Percentiles rank a stretch among this genome's conserved stretches.
These are phyloP conservation scores for Menidia menidia DNA, from an alignment of 2,797 vertebrate genomes.

Conservation along the genomic window DNA sequence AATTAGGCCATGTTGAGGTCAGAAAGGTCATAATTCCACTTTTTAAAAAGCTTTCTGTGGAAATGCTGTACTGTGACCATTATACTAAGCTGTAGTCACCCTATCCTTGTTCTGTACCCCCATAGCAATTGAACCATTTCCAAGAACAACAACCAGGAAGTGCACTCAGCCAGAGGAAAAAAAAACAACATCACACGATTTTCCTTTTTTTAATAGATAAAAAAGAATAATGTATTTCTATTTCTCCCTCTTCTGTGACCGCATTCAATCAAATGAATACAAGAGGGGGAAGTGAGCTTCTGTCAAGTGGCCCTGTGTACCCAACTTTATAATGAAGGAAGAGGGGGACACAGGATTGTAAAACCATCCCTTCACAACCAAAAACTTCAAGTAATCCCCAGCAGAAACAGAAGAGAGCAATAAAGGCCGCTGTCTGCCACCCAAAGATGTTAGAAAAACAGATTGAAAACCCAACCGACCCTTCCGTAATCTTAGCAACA, in stretches of 20 bases:
- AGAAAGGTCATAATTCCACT: conserved; percentile 47
- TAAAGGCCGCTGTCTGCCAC: conserved; percentile 74
- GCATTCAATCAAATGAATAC: conserved; percentile 72
- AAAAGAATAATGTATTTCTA: neutral
- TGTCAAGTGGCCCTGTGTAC: conserved; percentile 37
- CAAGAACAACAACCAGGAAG: conserved; percentile 70
- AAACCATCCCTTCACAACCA: conserved; percentile 51
- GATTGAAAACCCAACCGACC: conserved; percentile 59
- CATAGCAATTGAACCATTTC: conserved; percentile 54
- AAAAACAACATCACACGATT: conserved; percentile 51
- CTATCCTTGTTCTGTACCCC: conserved; percentile 49
- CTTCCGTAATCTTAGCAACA: conserved; percentile 61
- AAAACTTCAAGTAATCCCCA: conserved; percentile 78
- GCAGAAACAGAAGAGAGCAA: conserved; percentile 82
- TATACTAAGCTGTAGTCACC: conserved; percentile 44
- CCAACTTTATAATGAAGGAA: conserved; percentile 41
- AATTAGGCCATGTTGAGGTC: conserved; percentile 64
- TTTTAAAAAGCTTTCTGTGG: conserved; percentile 64
- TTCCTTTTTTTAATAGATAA: conserved; percentile 9
- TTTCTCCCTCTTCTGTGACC: conserved; percentile 46
- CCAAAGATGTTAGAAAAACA: conserved; percentile 82
- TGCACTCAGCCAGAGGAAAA: conserved; percentile 54
- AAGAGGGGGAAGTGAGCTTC: conserved; percentile 38
- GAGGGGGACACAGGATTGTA: conserved; percentile 52
- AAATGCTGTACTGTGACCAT: conserved; percentile 59